Base-by-base conservation (phyloP, 1,140 invertebrate genomes). In the Leptinotarsa undecemlineata region DNA sequence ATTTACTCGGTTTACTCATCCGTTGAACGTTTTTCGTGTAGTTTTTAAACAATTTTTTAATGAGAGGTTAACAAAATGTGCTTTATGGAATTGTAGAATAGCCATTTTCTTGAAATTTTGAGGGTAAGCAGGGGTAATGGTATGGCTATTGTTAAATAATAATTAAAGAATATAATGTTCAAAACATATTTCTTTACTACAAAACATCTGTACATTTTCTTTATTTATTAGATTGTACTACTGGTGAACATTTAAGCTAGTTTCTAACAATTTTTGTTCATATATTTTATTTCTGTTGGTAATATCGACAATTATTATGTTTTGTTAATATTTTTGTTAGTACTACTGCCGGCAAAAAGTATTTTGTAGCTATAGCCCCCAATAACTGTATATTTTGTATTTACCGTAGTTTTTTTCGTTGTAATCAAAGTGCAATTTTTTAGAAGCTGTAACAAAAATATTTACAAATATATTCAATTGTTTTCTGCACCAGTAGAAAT, bases 211-310 rank as follows among this genome's bases (percentile, higher is more conserved):
- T 81, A 83, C 79, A 82, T 83, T 82, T 77, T 57, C n/a, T 81
- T 80, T 77, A 82, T 82, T 82, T 80, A 82, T 82, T 82, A 82
- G 82, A 81, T 74, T 79, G 78, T 80, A 75, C 79, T 82, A 79
- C 81, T 81, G 82, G 82, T 82, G 81, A 81, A 83, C 76, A 82
- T 81, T 82, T 81, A 77, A 78, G 67, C 77, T 74, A 81, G 82
- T 82, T 82, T 81, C 81, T 83, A 82, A 81, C 76, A 81, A 78
- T 77, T 81, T 79, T 83, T 81, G 79, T 83, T 80, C 81, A 82
- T 82, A 83, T 82, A 82, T 83, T 82, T 83, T 82, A 83, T 83
- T 83, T 82, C 81, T 82, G 81, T 83, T 82, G 79, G 79, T 81
- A 67, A 72, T 74, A 73, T 74, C 76, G 70, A 71, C 74, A 80